These are phyloP conservation scores for Hycleus phaleratus DNA, from an alignment of 1,140 invertebrate genomes.

Conservation along the genomic window DNA sequence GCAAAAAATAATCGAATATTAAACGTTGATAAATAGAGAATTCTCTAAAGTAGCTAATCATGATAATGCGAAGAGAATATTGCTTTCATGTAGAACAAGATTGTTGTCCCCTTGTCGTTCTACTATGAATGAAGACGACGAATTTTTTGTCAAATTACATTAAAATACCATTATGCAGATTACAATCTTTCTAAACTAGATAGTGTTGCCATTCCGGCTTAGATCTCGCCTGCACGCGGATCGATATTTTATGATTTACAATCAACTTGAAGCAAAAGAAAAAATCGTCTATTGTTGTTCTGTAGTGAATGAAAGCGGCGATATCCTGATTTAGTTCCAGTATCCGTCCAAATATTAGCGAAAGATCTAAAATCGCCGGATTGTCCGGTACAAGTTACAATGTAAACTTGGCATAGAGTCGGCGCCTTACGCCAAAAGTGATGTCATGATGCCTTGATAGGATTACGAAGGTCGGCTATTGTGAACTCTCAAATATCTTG, in stretches of 20 bases:
- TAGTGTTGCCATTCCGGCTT: background rate
- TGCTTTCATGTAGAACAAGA: too few species aligned
- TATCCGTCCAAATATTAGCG: background rate
- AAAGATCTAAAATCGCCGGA: background rate
- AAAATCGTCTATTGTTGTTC: too few species aligned
- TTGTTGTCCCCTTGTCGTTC: too few species aligned
- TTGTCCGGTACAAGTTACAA: conserved; percentile 7
- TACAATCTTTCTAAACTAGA: conserved; percentile 13
- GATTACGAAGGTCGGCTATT: conserved; percentile 17
- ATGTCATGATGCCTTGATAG: conserved; percentile 17
- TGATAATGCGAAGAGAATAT: too few species aligned
- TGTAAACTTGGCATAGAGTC: conserved; percentile 3
- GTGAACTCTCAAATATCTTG: conserved; percentile 18
- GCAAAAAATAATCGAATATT: too few species aligned
- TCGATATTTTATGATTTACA: too few species aligned
- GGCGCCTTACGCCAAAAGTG: conserved; percentile 11
- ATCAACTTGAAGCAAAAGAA: too few species aligned
- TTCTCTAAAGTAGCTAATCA: too few species aligned
- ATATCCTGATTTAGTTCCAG: too few species aligned
- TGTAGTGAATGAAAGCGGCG: too few species aligned
- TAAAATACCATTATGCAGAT: conserved; percentile 15
- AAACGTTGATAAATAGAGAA: too few species aligned
- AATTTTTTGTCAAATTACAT: conserved; percentile 11
- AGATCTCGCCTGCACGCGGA: too few species aligned
- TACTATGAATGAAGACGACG: background rate